phyloP scores from a whole-genome alignment of 2,888 invertebrate genomes.

The Kuschelorhynchus macadamiae region DNA sequence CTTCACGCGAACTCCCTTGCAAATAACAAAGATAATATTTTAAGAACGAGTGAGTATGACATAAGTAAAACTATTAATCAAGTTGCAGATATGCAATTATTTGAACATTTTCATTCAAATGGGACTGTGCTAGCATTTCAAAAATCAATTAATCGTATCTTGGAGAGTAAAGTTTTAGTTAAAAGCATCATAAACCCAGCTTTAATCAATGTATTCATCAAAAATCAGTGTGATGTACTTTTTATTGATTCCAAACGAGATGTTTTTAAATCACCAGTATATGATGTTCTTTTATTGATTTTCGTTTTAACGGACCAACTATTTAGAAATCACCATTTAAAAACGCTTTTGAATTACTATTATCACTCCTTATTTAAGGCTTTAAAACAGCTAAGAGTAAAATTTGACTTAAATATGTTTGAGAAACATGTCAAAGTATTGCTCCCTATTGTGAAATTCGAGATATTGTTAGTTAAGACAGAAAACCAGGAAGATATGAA shows the following conservation, averaged over 20 bases:
- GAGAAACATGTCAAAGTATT: slow-evolving; percentile 18
- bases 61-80: not conserved
- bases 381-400: slow-evolving; percentile 6
- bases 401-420: slow-evolving; percentile 23
- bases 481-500: no score
- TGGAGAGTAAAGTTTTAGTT: not conserved
- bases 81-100: not conserved
- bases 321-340: slow-evolving; percentile 32
- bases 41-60: not conserved
- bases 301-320: slow-evolving; percentile 30
- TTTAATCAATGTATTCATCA: not conserved
- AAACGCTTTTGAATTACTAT: slow-evolving; percentile 26
- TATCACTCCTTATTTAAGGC: slow-evolving; percentile 22
- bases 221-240: not conserved
- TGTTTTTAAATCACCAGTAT: slow-evolving; percentile 22
- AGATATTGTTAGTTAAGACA: not conserved
- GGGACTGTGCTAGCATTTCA: not conserved
- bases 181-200: not conserved
- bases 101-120: not conserved
- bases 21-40: not conserved
- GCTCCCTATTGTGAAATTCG: slow-evolving; percentile 33
- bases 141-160: not conserved
- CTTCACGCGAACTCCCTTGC: not conserved
- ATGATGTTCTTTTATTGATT: slow-evolving; percentile 31
- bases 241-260: not conserved